Percentiles rank a stretch among this genome's conserved stretches.
Conservation (phyloP, 2,888 invertebrate species). For the Cyaniris semiargus region DNA sequence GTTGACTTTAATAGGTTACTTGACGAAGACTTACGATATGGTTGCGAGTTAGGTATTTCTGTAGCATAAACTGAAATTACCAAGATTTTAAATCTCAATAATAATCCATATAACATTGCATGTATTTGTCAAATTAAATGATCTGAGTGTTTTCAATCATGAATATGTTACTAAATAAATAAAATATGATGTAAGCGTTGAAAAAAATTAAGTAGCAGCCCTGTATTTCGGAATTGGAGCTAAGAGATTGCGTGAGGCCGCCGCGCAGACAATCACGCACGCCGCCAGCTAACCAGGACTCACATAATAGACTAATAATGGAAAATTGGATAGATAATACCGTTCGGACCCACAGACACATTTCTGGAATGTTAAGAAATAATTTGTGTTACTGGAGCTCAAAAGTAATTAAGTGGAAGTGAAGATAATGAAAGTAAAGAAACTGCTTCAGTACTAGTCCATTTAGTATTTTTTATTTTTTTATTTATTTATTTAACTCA, state of each 20-base stretch:
- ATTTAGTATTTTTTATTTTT: neutral
- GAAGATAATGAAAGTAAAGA: neutral
- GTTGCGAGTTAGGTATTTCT: neutral
- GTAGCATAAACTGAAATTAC: neutral
- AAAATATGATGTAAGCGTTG: neutral
- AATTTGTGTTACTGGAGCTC: conserved; percentile 30
- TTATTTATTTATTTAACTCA: too few relatives aligned
- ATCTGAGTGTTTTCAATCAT: neutral
- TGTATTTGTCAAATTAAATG: neutral
- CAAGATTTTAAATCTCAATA: neutral
- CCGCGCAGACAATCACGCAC: conserved; percentile 51
- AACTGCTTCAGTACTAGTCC: neutral
- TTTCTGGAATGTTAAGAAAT: conserved; percentile 46
- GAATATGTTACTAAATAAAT: conserved; percentile 15
- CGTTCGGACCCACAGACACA: conserved; percentile 52
- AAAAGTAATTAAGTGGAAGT: conserved; percentile 3
- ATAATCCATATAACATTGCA: neutral
- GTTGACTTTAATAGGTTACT: conserved; percentile 13
- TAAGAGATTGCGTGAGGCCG: conserved; percentile 56
- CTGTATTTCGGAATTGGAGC: conserved; percentile 29
- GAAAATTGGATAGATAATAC: conserved; percentile 68
- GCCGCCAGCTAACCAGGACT: conserved; percentile 50
- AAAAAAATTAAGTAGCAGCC: neutral
- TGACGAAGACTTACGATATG: conserved; percentile 14
- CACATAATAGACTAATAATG: conserved; percentile 57